A percentile compares a stretch with the other conserved stretches of the same genome.
phyloP scores from a whole-genome alignment of 2,888 invertebrate species.

The Anoplius nigerrimus region DNA sequence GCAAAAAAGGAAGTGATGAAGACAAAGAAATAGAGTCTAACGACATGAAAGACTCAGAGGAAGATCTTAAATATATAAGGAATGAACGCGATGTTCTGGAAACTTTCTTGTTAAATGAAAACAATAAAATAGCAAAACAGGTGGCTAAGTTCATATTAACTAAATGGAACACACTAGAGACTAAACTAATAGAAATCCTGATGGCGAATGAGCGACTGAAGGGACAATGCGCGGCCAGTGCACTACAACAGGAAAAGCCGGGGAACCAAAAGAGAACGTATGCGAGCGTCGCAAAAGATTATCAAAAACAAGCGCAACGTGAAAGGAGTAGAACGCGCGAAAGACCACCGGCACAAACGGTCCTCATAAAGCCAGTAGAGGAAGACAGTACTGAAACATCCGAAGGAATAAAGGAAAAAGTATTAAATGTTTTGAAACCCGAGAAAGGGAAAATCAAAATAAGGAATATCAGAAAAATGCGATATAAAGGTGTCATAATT shows the following conservation, averaged over 20 bases:
- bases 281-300: not conserved
- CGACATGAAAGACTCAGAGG: too few relatives aligned
- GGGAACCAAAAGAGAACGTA: not conserved
- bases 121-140: not conserved
- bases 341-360: not conserved
- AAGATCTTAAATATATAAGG: not conserved
- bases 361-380: not conserved
- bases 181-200: not conserved
- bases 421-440: not conserved
- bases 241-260: not conserved
- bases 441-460: not conserved
- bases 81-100: not conserved
- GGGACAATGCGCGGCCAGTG: too few relatives aligned
- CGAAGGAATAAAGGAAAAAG: conserved; percentile 9
- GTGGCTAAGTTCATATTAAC: not conserved
- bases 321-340: too few relatives aligned
- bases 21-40: not conserved
- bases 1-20: not conserved
- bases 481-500: conserved; percentile 13
- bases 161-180: not conserved
- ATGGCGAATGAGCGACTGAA: not conserved
- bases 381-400: not conserved
- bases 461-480: not conserved
- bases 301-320: too few relatives aligned
- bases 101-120: not conserved